Evolutionary conservation across 1,140 invertebrate genomes (phyloP), one percentile per base, ranked within the genome.

Genomic region (Bombus confusus): DNA sequence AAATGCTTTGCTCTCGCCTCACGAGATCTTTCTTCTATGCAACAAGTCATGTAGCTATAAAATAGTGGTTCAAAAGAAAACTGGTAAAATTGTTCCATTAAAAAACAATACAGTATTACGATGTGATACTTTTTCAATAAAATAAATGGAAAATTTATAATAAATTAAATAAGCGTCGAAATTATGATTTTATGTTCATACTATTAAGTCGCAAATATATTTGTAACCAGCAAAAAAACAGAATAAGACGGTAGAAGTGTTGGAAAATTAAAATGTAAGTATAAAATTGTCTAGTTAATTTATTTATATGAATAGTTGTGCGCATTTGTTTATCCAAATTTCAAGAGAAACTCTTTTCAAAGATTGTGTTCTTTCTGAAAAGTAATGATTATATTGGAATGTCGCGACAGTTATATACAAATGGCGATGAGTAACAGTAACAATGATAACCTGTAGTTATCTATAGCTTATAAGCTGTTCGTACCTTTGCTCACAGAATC

Each of bases 341-440:
- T 18, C 59, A 6, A 41, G 0, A 47, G 15, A 62, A 64, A 66
- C 66, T 15, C 37, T 15, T 2, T 52, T 80, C 13, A 37, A 28
- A 31, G 31, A 73, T 73, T 85, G 43, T 13, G 10, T 72, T 28
- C 5, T 34, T 9, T 85, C 28, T 66, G 69, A 34, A 80, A 73
- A 80, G 57, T 74, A 43, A 73, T n/a, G 25, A 80, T 73, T 64
- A 28, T 52, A 9, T 52, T 52, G 73, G 47, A 83, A 77, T 83
- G 28, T 15, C 25, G 25, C 12, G 73, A 83, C 64, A 22, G 18
- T 28, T 62, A 83, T 62, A 57, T 57, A 77, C 47, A 18, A 75
- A 66, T 59, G 25, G 13, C 13, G 25, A 78, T 57, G n/a, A 59
- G 12, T 47, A 34, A 22, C 13, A 25, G n/a, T 59, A 52, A 52